Base-by-base conservation (phyloP, 2,888 invertebrate species). In the Perizoma affinitatum region DNA sequence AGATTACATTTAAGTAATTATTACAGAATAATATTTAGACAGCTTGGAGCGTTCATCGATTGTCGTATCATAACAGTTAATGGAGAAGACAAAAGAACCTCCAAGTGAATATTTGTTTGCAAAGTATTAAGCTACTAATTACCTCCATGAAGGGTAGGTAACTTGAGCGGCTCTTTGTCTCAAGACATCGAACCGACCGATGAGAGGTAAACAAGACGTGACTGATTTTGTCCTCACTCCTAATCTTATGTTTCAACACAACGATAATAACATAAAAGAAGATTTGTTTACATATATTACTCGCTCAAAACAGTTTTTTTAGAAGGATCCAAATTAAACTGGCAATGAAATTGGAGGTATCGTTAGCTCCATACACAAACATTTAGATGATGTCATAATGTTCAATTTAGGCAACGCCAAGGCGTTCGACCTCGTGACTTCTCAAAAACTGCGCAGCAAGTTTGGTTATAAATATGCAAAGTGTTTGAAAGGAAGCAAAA, bases 381-480 rank as follows among this genome's bases (percentile, higher is more conserved):
- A 22, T 22, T 54, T 54, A 50, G 54, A 44, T 71, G 70, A 72
- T 65, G 71, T 68, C 64, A 66, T 66, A 22, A 50, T 63, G 63
- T 75, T 76, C 80, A 82, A 85, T 87, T 90, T 90, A 84, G 90
- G 90, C 88, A 86, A 86, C 84, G 87, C 69, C 11, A 74, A 79
- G 87, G 82, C 82, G 74, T 72, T 80, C 84, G 90, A 89, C 90
- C 90, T 90, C 89, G 70, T 74, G 79, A 73, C 69, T 63, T 45
- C 41, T n/a, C 62, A 66, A 42, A 56, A 49, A 63, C 59, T 55
- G 65, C 65, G 72, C 73, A 73, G 73, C 72, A 69, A 7, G 47
- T 47, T 11, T 40, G 56, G 47, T 33, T 51, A 43, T 4, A 46
- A 55, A 42, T 48, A 36, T 42, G 41, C 40, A 53, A 22, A 48